Percentiles rank a stretch among this genome's conserved stretches.
phyloP scores from a whole-genome alignment of 2,797 vertebrate genomes.

The Yasuhikotakia modesta region DNA sequence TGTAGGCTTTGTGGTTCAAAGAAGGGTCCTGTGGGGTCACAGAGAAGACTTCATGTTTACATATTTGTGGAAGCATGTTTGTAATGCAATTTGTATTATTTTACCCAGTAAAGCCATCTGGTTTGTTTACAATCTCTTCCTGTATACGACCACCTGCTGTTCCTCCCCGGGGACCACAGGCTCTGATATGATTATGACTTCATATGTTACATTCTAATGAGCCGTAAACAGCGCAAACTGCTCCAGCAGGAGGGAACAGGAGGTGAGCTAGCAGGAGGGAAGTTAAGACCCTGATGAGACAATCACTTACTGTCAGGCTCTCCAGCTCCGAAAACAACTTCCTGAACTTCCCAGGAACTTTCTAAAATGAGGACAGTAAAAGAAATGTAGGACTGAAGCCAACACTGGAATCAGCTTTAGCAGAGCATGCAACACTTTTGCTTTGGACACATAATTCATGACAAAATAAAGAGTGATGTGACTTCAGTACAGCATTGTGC shows the following conservation, averaged over 20 bases:
- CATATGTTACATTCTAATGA: conserved; percentile 32
- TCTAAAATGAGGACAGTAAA: conserved; percentile 74
- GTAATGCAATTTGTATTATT: conserved; percentile 6
- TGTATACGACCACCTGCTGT: conserved; percentile 12
- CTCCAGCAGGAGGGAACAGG: conserved; percentile 29
- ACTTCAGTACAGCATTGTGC: not conserved
- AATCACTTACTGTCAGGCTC: conserved; percentile 88
- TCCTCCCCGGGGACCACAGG: conserved; percentile 7
- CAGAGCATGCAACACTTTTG: not conserved
- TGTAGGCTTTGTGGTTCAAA: conserved; percentile 97
- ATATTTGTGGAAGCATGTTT: conserved; percentile 47
- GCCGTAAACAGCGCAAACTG: conserved; percentile 26
- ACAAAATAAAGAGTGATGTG: not conserved
- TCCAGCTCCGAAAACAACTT: conserved; percentile 97
- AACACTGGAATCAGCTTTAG: not conserved
- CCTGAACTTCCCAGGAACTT: conserved; percentile 97
- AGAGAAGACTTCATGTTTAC: not conserved
- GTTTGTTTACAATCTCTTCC: not conserved
- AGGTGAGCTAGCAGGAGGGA: conserved; percentile 21
- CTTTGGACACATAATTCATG: not conserved
- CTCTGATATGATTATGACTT: conserved; percentile 37
- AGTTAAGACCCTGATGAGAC: conserved; percentile 20
- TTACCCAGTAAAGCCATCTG: conserved; percentile 11
- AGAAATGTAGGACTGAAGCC: conserved; percentile 6
- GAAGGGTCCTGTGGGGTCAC: conserved; percentile 86